These are phyloP conservation scores for Spilarctia lutea DNA, from an alignment of 2,888 invertebrate species.

Conservation along the genomic window DNA sequence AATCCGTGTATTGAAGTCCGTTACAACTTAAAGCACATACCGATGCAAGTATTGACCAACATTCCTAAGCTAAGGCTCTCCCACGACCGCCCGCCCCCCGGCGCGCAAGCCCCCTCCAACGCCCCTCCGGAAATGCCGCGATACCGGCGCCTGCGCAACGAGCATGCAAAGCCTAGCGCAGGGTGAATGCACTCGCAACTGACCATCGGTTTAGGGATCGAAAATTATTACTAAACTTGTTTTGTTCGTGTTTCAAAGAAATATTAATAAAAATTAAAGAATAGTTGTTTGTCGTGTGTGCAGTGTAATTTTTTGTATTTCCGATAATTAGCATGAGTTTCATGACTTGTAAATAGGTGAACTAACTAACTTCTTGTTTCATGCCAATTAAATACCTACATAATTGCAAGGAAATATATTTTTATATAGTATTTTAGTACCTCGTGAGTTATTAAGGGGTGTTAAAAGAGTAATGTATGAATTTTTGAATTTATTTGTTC, in stretches of 20 bases:
- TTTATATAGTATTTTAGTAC: not conserved
- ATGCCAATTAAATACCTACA: not conserved
- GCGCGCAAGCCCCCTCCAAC: constrained; percentile 28
- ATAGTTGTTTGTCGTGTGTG: not conserved
- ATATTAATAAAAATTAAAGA: not conserved
- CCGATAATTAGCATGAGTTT: not conserved
- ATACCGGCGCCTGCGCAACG: constrained; percentile 69
- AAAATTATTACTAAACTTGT: constrained; percentile 14
- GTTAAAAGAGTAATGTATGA: no score
- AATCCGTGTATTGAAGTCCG: constrained; percentile 48
- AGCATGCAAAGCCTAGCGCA: constrained; percentile 71
- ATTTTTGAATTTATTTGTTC: no score
- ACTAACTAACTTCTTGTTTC: not conserved
- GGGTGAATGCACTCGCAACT: constrained; percentile 66
- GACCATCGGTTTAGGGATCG: constrained; percentile 51
- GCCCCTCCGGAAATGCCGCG: constrained; percentile 67
- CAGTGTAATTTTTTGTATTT: not conserved
- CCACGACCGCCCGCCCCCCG: constrained; percentile 56
- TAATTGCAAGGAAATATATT: not conserved
- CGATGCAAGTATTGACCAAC: constrained; percentile 62
- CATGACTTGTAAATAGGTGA: not conserved
- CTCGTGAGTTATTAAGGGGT: not conserved
- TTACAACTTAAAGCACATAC: constrained; percentile 62
- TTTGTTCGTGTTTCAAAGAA: not conserved
- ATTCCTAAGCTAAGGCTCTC: constrained; percentile 69